These are phyloP conservation scores for Halotydeus destructor DNA, from an alignment of 1,140 invertebrate genomes.

Conservation along the genomic window DNA sequence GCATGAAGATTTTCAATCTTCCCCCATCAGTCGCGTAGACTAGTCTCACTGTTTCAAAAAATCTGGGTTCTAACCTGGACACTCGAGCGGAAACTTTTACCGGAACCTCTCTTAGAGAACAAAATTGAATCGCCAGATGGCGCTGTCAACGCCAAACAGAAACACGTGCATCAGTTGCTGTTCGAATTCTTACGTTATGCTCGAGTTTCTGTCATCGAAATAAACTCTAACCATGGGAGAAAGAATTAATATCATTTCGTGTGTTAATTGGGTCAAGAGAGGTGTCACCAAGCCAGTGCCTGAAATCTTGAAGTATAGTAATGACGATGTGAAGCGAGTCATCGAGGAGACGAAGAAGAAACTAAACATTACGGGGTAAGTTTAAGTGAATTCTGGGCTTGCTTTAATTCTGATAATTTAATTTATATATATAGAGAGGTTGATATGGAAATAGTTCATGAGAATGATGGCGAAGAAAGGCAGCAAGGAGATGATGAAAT, in stretches of 20 bases:
- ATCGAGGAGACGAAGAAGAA: slow-evolving; percentile 39
- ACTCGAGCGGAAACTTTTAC: too few relatives aligned
- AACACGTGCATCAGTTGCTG: too few relatives aligned
- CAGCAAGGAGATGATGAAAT: slow-evolving; percentile 19
- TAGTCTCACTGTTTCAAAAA: too few relatives aligned
- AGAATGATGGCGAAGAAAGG: slow-evolving; percentile 26
- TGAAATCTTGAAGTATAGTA: slow-evolving; percentile 45
- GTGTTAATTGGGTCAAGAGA: slow-evolving; percentile 51
- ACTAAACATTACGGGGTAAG: slow-evolving; percentile 7
- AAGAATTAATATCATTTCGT: slow-evolving; percentile 42
- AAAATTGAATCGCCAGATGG: too few relatives aligned
- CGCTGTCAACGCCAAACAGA: too few relatives aligned
- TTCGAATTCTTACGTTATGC: too few relatives aligned
- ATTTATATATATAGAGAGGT: neutral
- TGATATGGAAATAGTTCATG: slow-evolving; percentile 5
- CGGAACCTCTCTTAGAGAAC: too few relatives aligned
- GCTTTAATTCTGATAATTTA: neutral
- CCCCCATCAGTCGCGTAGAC: too few relatives aligned
- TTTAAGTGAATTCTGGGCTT: slow-evolving; percentile 1
- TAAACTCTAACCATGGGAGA: too few relatives aligned
- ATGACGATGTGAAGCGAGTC: slow-evolving; percentile 42
- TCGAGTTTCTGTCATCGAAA: too few relatives aligned
- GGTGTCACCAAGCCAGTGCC: slow-evolving; percentile 49
- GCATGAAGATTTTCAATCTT: too few relatives aligned
- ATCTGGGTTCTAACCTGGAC: too few relatives aligned